These are phyloP conservation scores for Torymus auratus DNA, from an alignment of 2,888 invertebrate genomes.

Conservation along the genomic window DNA sequence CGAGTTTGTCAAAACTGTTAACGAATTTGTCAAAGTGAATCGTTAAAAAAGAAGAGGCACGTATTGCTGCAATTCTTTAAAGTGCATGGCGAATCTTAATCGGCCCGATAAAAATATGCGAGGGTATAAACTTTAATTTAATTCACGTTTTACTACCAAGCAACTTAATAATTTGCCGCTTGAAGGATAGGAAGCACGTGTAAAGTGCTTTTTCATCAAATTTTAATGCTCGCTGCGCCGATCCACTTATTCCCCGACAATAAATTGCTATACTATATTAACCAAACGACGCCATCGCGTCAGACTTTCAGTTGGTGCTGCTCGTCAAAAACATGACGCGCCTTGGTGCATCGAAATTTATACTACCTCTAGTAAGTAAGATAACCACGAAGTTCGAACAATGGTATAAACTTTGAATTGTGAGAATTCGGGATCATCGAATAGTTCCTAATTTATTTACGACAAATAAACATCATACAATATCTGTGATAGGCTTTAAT, in stretches of 20 bases:
- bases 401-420: no score
- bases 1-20: not conserved
- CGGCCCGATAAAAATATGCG: not conserved
- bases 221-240: conserved; percentile 20
- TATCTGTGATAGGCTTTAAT: not conserved
- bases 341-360: conserved; percentile 15
- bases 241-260: conserved; percentile 26
- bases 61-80: no score
- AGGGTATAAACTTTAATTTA: conserved; percentile 15
- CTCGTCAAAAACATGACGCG: conserved; percentile 29
- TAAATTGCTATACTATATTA: conserved; percentile 29
- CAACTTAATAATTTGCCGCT: conserved; percentile 27
- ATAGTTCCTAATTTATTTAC: no score
- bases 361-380: conserved; percentile 14
- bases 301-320: conserved; percentile 15
- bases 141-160: conserved; percentile 23
- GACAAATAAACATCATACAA: not conserved
- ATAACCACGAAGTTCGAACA: not conserved
- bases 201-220: conserved; percentile 28
- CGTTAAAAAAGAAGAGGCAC: no score
- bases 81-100: no score
- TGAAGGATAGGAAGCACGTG: conserved; percentile 19
- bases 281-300: not conserved
- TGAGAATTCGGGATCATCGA: no score
- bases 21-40: no score